Evolutionary conservation across 2,113 vertebrate genomes (phyloP).

Genomic region (Coryphaenoides rupestris): DNA sequence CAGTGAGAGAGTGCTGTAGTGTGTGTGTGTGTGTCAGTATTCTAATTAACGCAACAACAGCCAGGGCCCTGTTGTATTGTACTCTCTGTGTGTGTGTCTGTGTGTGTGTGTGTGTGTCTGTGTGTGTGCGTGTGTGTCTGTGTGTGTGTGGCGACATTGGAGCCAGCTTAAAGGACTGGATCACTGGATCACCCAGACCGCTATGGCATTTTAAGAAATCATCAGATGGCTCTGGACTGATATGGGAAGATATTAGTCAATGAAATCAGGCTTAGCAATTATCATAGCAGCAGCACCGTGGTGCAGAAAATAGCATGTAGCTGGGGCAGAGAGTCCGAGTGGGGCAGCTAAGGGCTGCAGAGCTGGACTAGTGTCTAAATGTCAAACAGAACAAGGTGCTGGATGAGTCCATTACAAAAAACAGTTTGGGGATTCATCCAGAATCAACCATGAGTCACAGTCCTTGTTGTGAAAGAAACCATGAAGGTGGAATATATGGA

Average conservation of each 20-base stretch:
- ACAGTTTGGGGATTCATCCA: slow-evolving; percentile 3
- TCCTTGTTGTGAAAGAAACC: slow-evolving; percentile 4
- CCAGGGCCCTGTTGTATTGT: slow-evolving; percentile 2
- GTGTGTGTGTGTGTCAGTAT: slow-evolving; percentile 8
- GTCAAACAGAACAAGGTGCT: slow-evolving; percentile 5
- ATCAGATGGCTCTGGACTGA: not conserved
- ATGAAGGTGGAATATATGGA: not conserved
- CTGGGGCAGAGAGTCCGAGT: not conserved
- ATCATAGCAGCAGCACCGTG: not conserved
- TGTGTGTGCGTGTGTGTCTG: too few relatives aligned
- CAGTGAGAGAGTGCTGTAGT: too few relatives aligned
- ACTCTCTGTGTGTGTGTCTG: not conserved
- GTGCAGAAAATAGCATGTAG: slow-evolving; percentile 2
- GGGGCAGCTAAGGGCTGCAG: not conserved
- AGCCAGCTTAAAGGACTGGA: too few relatives aligned
- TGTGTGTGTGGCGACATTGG: too few relatives aligned
- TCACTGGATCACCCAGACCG: too few relatives aligned
- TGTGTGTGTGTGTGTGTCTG: too few relatives aligned
- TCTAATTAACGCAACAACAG: slow-evolving; percentile 26
- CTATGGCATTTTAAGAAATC: too few relatives aligned
- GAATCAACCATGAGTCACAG: slow-evolving; percentile 10
- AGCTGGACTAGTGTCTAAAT: slow-evolving; percentile 4
- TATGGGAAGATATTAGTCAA: slow-evolving; percentile 13
- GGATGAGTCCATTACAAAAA: slow-evolving; percentile 8
- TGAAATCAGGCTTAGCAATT: slow-evolving; percentile 1